Evolutionary conservation across 2,888 invertebrate species (phyloP), one percentile per base, ranked within the genome.

Genomic region (Deilephila elpenor): DNA sequence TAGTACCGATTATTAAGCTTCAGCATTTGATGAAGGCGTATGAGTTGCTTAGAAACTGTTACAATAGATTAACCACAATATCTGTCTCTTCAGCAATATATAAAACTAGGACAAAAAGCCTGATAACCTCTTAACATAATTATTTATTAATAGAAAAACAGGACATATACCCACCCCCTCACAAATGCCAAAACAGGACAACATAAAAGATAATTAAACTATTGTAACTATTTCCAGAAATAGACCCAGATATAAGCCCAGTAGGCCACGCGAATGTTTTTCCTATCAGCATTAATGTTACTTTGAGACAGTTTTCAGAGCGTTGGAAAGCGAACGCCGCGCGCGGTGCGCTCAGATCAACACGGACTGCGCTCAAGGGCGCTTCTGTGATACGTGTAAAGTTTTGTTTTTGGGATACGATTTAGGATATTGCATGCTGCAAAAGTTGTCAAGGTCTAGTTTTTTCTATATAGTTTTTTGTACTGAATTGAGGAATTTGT

Each of bases 331-430:
- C 25, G 25, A 51, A 67, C 44, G 67, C 67, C 25, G 2, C 44
- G 44, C 51, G 67, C 67, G 25, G 5, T n/a, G 8, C 51, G 25
- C 7, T 44, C 44, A 51, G 67, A 67, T 51, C 67, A 29, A 67
- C 51, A 67, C 44, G 25, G 67, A 67, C 44, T 20, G 25, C 25
- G 67, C 67, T 67, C 67, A 67, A 67, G 67, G 67, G 25, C 51
- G 17, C 25, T 44, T 56, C 5, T 51, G 25, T 25, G 44, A 67
- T 67, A 67, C 44, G 64, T 20, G 8, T 11, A 5, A 51, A 67
- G 67, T 67, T 67, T 51, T 67, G 67, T 62, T n/a, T 56, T 34
- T 37, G 61, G 32, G 37, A 44, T 44, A 51, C 19, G 17, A 14
- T 56, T 56, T 56, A n/a, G 56, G 56, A 56, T 56, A 56, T 56